A percentile compares a stretch with the other conserved stretches of the same genome.
Conservation (phyloP, 2,888 invertebrate genomes). For the Opisthograptis luteolata region DNA sequence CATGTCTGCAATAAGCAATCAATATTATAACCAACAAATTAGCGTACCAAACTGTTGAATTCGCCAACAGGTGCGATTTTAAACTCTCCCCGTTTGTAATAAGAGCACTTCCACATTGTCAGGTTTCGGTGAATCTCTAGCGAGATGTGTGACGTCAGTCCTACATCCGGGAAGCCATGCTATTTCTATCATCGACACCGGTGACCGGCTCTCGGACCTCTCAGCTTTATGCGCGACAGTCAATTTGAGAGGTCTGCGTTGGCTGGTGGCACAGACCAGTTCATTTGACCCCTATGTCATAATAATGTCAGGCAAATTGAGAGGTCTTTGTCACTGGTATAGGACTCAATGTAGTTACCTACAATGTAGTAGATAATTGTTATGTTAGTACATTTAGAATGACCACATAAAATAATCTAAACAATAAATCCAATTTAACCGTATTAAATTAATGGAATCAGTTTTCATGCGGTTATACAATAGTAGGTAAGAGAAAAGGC, state of each 20-base stretch:
- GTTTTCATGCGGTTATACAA: too few species aligned
- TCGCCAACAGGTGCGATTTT: slow-evolving; percentile 37
- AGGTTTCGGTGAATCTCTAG: slow-evolving; percentile 62
- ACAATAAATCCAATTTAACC: neutral
- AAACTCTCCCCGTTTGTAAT: slow-evolving; percentile 43
- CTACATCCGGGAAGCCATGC: slow-evolving; percentile 79
- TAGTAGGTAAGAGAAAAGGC: too few species aligned
- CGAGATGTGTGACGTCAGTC: slow-evolving; percentile 74
- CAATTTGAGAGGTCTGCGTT: slow-evolving; percentile 31
- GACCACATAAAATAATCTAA: slow-evolving; percentile 2
- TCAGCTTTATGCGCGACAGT: slow-evolving; percentile 19
- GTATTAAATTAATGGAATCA: neutral
- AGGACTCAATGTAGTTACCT: slow-evolving; percentile 3
- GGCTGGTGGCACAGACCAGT: slow-evolving; percentile 33
- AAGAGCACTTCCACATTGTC: slow-evolving; percentile 57
- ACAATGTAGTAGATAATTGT: slow-evolving; percentile 23
- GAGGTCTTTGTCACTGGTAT: slow-evolving; percentile 24
- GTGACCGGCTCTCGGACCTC: slow-evolving; percentile 41
- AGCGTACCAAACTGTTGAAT: slow-evolving; percentile 21
- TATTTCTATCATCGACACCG: slow-evolving; percentile 60
- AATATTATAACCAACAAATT: slow-evolving; percentile 19
- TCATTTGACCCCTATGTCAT: slow-evolving; percentile 11
- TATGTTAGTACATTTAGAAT: neutral
- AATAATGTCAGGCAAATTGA: slow-evolving; percentile 10
- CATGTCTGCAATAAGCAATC: slow-evolving; percentile 17